Evolutionary conservation across 2,113 vertebrate species (phyloP), one percentile per base, ranked within the genome.

Genomic region (Melanotaenia duboulayi): DNA sequence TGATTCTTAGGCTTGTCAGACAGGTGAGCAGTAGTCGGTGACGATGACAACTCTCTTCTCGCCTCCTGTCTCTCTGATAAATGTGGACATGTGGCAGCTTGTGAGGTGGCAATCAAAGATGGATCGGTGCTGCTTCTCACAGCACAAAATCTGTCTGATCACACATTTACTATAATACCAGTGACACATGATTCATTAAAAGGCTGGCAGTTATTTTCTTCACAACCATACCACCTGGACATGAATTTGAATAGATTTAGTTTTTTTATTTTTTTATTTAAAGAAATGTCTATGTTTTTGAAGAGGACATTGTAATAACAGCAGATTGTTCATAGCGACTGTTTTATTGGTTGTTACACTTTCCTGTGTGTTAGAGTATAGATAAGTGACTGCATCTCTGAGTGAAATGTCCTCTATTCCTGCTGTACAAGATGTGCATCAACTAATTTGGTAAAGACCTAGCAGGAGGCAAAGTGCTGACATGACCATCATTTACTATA

Each of bases 1-100:
- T 49, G 73, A 77, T 51, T 71, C n/a, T 23, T 20, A 35, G 66
- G 49, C 35, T 52, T 12, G 54, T 42, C n/a, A 65, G 51, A 71
- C 74, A 56, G 28, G 3, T 0, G 1, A 71, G 61, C 49, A 37
- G 65, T n/a, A 65, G 32, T 61, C 60, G 28, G 56, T 60, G 72
- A 76, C 10, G 40, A 54, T 58, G 35, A 71, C 44, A n/a, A 35
- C 64, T 37, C 64, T 61, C 49, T 50, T 35, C 55, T 48, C 40
- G 23, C 58, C 28, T 58, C 57, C 37, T 19, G 17, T 65, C 39
- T 32, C 42, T 1, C 1, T 81, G 52, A 68, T 75, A 59, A 71
- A 44, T 65, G 44, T 73, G 40, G 20, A 50, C 48, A 58, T 58
- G 58, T 40, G 55, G 50, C 20, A 17, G 49, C 40, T 35, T 23